These are phyloP conservation scores for Thalpophila matura DNA, from an alignment of 2,888 invertebrate species.

Conservation along the genomic window DNA sequence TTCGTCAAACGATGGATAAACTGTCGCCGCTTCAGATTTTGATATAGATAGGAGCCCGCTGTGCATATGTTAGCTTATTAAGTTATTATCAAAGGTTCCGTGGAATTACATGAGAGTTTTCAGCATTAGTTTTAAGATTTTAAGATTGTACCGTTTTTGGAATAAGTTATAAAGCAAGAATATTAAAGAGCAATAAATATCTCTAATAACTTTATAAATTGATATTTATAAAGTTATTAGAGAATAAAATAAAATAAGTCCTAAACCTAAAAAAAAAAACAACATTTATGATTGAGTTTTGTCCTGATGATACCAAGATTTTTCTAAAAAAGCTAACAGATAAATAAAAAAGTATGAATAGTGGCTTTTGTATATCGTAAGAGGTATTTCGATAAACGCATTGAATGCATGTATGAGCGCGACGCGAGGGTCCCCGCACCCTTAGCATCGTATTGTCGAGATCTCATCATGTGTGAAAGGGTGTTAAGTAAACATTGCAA, in stretches of 20 bases:
- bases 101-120: constrained; percentile 58
- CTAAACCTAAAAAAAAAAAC: background rate
- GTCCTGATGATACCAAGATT: background rate
- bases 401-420: constrained; percentile 61
- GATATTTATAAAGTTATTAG: no score
- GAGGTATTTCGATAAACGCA: constrained; percentile 74
- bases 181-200: constrained; percentile 2
- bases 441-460: constrained; percentile 79
- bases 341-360: constrained; percentile 50
- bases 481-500: constrained; percentile 91
- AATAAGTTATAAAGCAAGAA: constrained; percentile 28
- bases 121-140: constrained; percentile 45
- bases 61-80: constrained; percentile 69
- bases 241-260: background rate
- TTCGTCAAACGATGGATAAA: constrained; percentile 85
- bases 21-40: constrained; percentile 75
- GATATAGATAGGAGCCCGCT: constrained; percentile 73
- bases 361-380: constrained; percentile 71
- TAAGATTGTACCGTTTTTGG: constrained; percentile 42
- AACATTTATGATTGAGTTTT: background rate
- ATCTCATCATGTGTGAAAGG: constrained; percentile 90
- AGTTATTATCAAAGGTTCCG: constrained; percentile 65
- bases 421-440: constrained; percentile 71
- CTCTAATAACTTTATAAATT: background rate
- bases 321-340: constrained; percentile 1